Base-by-base conservation (phyloP, 2,113 vertebrate species). In the Chlorodrepanis virens region DNA sequence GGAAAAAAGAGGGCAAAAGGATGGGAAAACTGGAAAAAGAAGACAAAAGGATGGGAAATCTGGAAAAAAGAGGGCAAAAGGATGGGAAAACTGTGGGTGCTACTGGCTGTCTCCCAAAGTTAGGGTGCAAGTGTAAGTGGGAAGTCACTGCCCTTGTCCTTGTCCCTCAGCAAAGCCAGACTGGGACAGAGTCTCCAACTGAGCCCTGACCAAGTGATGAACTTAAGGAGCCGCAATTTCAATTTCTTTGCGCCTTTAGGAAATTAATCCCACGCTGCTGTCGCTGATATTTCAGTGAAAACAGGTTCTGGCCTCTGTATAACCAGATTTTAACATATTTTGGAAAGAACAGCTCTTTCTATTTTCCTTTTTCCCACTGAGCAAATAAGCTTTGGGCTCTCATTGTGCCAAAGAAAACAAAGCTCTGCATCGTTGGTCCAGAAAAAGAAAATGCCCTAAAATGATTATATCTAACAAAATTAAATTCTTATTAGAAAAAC, bases 401-500 rank as follows among this genome's bases (percentile, higher is more conserved):
- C 37, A 9, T 77, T 56, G 37, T 35, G 56, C 95, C 87, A 95
- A 96, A 92, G 61, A 44, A 93, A 96, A 81, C 64, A 70, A 93
- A 92, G 81, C 64, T 87, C 68, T 84, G 83, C 90, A 69, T 44
- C 1, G 1, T 60, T 37, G 53, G 92, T 79, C 76, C 50, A 83
- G 75, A 35, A 61, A 91, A 83, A 81, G 71, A 87, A 87, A 77
- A 71, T 15, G 72, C 57, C 92, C 90, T 84, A 84, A 90, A 95
- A 82, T 61, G 18, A 96, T 90, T 95, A 42, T 42, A 96, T 92
- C 64, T 94, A 92, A 96, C 86, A 90, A 96, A 97, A 95, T 95
- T 93, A 94, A 95, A 96, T 81, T 93, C 90, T 93, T 95, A 81
- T 84, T 94, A 90, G 53, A 95, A 93, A 96, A 96, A 89, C 89